A percentile compares a stretch with the other conserved stretches of the same genome.
Evolutionary conservation across 2,113 vertebrate species (phyloP).

Genomic region (Antechinus stuartii): DNA sequence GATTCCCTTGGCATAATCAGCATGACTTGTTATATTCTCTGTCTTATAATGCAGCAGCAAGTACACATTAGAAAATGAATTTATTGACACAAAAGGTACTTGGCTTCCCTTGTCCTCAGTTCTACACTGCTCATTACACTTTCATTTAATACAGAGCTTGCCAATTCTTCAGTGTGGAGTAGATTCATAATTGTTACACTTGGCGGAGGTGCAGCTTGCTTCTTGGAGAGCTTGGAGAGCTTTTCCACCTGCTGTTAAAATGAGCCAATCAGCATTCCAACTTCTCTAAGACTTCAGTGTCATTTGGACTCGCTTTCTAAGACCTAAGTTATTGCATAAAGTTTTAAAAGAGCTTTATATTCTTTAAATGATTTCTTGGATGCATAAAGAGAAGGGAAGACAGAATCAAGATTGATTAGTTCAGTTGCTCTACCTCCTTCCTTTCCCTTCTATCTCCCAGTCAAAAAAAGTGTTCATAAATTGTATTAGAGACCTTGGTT

Average conservation of each 20-base stretch:
- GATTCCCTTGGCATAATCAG: background rate
- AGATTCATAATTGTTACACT: background rate
- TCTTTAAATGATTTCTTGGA: background rate
- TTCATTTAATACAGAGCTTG: constrained; percentile 21
- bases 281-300: background rate
- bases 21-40: background rate
- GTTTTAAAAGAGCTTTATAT: background rate
- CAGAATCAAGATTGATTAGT: background rate
- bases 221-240: background rate
- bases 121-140: constrained; percentile 27
- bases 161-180: background rate
- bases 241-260: background rate
- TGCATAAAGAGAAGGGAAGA: background rate
- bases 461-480: background rate
- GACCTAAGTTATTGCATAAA: background rate
- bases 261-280: background rate
- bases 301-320: background rate
- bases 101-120: constrained; percentile 22
- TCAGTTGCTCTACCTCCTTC: background rate
- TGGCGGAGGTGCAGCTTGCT: background rate
- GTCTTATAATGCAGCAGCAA: background rate
- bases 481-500: background rate
- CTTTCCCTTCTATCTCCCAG: background rate
- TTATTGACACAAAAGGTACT: background rate
- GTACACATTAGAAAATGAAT: background rate